phyloP scores from a whole-genome alignment of 1,140 invertebrate genomes.

The Chironomus striatipennis region DNA sequence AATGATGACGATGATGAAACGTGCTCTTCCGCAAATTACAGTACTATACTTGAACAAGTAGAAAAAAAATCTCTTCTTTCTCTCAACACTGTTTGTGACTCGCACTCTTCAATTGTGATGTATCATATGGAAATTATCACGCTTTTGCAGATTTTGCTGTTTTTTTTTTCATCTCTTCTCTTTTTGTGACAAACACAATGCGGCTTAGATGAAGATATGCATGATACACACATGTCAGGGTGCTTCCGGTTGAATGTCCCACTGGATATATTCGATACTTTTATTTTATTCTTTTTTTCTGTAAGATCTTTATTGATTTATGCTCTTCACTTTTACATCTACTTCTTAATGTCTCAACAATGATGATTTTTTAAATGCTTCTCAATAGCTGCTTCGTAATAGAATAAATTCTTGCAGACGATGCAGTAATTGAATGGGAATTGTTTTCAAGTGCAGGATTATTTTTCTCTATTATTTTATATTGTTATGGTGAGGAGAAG shows the following conservation, averaged over 20 bases:
- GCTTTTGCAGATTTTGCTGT: neutral
- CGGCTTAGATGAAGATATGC: no score
- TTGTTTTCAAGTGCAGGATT: no score
- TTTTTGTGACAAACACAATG: neutral
- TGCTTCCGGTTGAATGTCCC: neutral
- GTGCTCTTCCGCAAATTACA: conserved; percentile 6
- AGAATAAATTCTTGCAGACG: no score
- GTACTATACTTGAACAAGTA: conserved; percentile 12
- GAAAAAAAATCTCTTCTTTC: neutral
- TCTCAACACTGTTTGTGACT: neutral
- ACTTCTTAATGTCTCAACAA: no score
- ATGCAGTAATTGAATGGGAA: no score
- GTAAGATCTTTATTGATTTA: neutral
- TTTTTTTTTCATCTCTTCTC: neutral
- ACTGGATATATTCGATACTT: no score
- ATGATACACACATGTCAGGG: neutral
- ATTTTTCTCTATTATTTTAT: no score
- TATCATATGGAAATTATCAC: conserved; percentile 14
- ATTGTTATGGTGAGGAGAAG: no score
- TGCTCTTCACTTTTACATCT: neutral
- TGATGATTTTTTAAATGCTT: no score
- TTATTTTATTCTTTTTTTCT: no score
- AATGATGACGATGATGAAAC: conserved; percentile 8
- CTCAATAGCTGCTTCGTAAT: no score
- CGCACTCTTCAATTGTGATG: conserved; percentile 1